phyloP scores from a whole-genome alignment of 2,797 vertebrate species.

The Thripadectes ignobilis region DNA sequence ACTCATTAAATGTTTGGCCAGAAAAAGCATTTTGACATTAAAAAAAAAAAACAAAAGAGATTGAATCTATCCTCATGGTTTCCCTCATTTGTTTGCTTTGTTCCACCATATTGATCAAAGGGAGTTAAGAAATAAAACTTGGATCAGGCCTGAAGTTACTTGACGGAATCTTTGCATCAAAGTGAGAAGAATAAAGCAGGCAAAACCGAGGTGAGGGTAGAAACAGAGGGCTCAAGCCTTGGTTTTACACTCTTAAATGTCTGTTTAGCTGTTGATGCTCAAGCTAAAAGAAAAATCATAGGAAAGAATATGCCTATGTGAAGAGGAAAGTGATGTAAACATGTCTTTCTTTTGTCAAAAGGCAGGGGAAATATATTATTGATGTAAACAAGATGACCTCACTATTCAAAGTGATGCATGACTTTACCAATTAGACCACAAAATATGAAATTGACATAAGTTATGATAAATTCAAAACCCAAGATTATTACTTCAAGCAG shows the following conservation, averaged over 20 bases:
- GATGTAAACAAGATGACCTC: not conserved
- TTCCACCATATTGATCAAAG: not conserved
- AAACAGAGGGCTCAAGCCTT: not conserved
- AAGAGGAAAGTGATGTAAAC: not conserved
- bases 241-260: not conserved
- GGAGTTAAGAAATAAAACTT: not conserved
- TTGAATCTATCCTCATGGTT: not conserved
- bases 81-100: not conserved
- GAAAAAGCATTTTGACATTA: not conserved
- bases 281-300: not conserved
- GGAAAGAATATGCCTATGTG: not conserved
- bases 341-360: not conserved
- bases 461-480: not conserved
- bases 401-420: not conserved
- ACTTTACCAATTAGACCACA: not conserved
- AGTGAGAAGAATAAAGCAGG: not conserved
- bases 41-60: not conserved
- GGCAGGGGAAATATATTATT: not conserved
- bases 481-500: not conserved
- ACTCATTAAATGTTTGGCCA: not conserved
- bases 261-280: not conserved
- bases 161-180: not conserved
- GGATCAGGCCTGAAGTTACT: not conserved
- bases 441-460: not conserved
- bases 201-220: not conserved